phyloP scores from a whole-genome alignment of 1,140 invertebrate species.

The Platyscapa corneri region DNA sequence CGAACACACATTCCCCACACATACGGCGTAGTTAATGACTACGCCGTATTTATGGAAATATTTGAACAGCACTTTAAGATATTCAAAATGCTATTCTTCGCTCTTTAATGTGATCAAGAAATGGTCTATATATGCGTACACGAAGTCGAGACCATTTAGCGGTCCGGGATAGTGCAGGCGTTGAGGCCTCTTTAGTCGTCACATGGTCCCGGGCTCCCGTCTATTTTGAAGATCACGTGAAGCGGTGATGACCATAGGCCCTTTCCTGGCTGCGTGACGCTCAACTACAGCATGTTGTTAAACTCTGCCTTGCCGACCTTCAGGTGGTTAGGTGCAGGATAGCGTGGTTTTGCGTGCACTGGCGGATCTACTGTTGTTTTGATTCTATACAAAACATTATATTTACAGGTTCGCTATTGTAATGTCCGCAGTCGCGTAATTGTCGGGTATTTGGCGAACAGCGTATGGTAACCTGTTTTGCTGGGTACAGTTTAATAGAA shows the following conservation, averaged over 20 bases:
- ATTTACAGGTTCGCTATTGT: background rate
- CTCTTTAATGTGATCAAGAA: constrained; percentile 56
- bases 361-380: constrained; percentile 66
- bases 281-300: constrained; percentile 27
- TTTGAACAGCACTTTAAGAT: background rate
- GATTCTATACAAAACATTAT: constrained; percentile 55
- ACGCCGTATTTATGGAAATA: background rate
- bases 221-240: constrained; percentile 66
- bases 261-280: constrained; percentile 52
- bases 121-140: background rate
- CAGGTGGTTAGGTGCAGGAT: constrained; percentile 49
- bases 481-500: constrained; percentile 1
- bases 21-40: background rate
- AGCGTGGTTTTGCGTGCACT: constrained; percentile 57
- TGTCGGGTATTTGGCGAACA: constrained; percentile 56
- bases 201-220: constrained; percentile 50
- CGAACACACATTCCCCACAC: constrained; percentile 6
- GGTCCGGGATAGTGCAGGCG: constrained; percentile 43
- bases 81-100: background rate
- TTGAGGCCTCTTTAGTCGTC: constrained; percentile 74
- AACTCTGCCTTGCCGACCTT: constrained; percentile 5
- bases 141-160: background rate
- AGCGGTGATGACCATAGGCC: constrained; percentile 70
- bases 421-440: constrained; percentile 57
- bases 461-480: constrained; percentile 44